Conservation (phyloP, 2,113 vertebrate species). For the Mesoclemmys tuberculata region DNA sequence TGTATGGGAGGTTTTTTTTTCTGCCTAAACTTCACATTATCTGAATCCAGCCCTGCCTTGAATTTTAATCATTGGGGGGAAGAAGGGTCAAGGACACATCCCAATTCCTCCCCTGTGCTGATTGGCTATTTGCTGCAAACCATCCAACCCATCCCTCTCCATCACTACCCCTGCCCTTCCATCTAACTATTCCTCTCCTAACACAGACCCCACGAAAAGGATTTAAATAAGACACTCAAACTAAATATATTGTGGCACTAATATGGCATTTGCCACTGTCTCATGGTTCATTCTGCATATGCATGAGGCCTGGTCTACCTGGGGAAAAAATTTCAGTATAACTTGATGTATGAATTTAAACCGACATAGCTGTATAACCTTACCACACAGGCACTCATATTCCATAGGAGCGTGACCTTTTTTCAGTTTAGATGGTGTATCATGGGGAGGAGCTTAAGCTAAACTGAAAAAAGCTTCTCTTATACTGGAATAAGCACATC, state of each 20-base stretch:
- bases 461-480: background rate
- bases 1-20: background rate
- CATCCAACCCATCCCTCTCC: background rate
- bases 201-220: background rate
- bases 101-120: background rate
- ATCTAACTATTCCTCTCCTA: background rate
- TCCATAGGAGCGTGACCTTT: background rate
- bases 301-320: background rate
- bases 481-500: background rate
- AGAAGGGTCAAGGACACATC: background rate
- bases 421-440: background rate
- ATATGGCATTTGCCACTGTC: background rate
- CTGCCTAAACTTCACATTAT: background rate
- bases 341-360: background rate
- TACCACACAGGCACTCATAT: background rate
- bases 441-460: background rate
- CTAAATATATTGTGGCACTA: background rate
- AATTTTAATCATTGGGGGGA: background rate
- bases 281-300: background rate
- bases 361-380: fast-evolving
- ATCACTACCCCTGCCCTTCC: background rate
- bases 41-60: background rate
- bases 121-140: background rate
- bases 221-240: background rate
- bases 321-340: background rate